Base-by-base conservation (phyloP, 2,113 vertebrate species). In the Axis porcinus region DNA sequence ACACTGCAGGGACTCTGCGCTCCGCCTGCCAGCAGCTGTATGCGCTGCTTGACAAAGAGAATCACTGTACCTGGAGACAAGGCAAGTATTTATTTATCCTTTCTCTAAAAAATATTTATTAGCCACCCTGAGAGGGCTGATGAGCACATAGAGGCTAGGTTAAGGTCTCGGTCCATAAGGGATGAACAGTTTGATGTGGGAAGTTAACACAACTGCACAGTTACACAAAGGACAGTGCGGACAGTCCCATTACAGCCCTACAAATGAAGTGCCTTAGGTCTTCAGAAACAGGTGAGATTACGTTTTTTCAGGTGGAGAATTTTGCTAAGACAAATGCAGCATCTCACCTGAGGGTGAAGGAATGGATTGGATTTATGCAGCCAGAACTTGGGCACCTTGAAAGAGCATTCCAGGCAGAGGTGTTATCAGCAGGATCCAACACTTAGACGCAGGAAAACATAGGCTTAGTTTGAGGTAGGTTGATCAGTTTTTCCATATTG, bases 81-180 rank as follows among this genome's bases (percentile, higher is more conserved):
- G 99, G 98, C 94, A 98, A 98, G 98, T 98, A 87, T 78, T 58
- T 43, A 76, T 92, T 86, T 33, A 23, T 40, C 55, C 58, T 36
- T 96, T 74, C 43, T 86, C 52, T 92, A 40, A 91, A 84, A 89
- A 93, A 84, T 52, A 57, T 6, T 55, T 50, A 30, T 16, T 76
- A 50, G 76, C 33, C 47, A 52, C n/a, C 64, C 10, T 33, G 19
- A 76, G 47, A 87, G 33, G 3, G 17, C 15, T 27, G 23, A 82
- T 12, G 40, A 43, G 47, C 45, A 15, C 21, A 67, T 2, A 47
- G 87, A 74, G 28, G 7, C 43, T 54, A 60, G 30, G 30, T 40
- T 17, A n/a, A 52, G 52, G 57, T 70, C 52, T 95, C 45, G 82
- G 43, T 30, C 76, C 15, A 86, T 6, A 33, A 92, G 15, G 12